A percentile compares a stretch with the other conserved stretches of the same genome.
phyloP scores from a whole-genome alignment of 2,113 vertebrate genomes.

The Planiliza haematocheilus region DNA sequence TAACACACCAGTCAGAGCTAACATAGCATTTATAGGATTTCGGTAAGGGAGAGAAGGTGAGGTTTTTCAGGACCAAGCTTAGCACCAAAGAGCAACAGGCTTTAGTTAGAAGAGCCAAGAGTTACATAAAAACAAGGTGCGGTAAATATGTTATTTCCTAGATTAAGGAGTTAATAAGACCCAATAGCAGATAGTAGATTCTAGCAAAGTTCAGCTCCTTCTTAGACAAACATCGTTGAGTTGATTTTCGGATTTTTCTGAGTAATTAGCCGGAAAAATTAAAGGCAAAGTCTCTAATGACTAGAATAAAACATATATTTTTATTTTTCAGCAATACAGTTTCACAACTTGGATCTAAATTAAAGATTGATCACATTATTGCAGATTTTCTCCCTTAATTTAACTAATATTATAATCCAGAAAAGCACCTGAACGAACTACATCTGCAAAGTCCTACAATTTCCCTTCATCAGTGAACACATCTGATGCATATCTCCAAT shows the following conservation, averaged over 20 bases:
- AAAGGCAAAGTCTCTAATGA: no score
- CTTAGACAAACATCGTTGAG: background rate
- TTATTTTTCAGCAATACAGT: no score
- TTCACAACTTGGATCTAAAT: background rate
- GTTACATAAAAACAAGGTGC: slow-evolving; percentile 18
- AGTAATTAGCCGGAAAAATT: no score
- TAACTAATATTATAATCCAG: background rate
- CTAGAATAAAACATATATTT: no score
- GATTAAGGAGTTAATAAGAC: background rate
- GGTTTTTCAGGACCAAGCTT: slow-evolving; percentile 6
- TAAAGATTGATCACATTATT: background rate
- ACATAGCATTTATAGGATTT: background rate
- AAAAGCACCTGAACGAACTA: background rate
- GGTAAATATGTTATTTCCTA: background rate
- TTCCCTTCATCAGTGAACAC: no score
- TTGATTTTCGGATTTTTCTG: no score
- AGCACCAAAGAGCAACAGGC: slow-evolving; percentile 24
- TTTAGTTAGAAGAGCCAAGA: slow-evolving; percentile 42
- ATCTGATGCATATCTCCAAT: no score
- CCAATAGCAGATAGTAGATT: no score
- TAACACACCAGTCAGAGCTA: background rate
- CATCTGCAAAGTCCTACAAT: no score
- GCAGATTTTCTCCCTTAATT: background rate
- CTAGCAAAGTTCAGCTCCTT: background rate
- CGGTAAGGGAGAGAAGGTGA: background rate